Evolutionary conservation across 53 echinoderm and acorn worm species (phyloP).

Genomic region (Echinarachnius parma): DNA sequence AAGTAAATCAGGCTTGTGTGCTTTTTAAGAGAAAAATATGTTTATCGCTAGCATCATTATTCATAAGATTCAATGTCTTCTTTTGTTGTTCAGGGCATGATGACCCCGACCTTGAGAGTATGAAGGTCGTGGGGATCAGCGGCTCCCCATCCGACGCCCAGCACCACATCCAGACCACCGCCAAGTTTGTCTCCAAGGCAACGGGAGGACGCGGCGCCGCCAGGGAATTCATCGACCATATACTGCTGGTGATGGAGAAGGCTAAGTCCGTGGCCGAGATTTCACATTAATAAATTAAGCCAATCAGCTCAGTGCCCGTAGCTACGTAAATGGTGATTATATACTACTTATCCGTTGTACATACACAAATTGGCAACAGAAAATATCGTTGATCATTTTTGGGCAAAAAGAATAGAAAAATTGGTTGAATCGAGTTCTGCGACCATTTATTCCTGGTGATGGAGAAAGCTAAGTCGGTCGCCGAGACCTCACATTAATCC

Average conservation of each 20-base stretch:
- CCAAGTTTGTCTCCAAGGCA: constrained; percentile 65
- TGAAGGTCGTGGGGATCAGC: constrained; percentile 73
- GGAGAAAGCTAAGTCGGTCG: constrained; percentile 82
- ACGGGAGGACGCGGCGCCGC: constrained; percentile 84
- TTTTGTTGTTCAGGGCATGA: constrained; percentile 58
- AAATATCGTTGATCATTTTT: no score
- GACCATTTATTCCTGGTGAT: constrained; percentile 77
- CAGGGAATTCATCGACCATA: constrained; percentile 86
- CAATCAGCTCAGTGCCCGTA: no score
- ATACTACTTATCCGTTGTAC: no score
- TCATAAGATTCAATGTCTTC: no score
- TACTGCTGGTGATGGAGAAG: constrained; percentile 77
- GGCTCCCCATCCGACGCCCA: constrained; percentile 85
- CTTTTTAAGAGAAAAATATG: no score
- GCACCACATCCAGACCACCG: constrained; percentile 39
- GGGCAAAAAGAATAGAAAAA: no score
- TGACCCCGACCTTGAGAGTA: constrained; percentile 62
- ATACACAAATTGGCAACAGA: no score
- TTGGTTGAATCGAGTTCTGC: constrained; percentile 89
- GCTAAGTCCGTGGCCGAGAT: constrained; percentile 71
- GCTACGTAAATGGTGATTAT: no score
- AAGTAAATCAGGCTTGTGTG: no score
- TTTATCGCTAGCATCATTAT: no score
- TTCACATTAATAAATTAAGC: no score
- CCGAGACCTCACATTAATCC: no score